A percentile compares a stretch with the other conserved stretches of the same genome.
Conservation (phyloP, 30 jellyfish, hydroid and myxozoan genomes). For the Aurelia sp. region DNA sequence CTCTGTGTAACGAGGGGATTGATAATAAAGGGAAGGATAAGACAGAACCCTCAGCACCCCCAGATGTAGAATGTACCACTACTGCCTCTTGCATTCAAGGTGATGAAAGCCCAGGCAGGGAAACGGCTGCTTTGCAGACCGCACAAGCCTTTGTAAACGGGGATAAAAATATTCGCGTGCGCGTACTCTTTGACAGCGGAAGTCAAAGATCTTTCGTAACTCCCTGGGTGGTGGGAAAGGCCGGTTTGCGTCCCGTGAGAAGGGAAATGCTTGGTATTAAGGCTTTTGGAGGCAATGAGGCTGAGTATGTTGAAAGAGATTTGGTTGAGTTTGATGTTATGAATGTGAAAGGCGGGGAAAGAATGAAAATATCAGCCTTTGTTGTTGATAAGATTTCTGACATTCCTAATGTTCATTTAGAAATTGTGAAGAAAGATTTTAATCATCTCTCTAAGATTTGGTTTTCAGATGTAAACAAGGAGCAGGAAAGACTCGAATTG, state of each 20-base stretch:
- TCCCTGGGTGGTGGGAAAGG: conserved; percentile 1
- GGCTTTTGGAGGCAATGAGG: conserved; percentile 42
- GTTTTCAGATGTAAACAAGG: conserved; percentile 27
- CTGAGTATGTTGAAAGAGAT: background rate
- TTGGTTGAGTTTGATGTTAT: background rate
- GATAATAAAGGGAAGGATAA: background rate
- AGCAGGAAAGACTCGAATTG: background rate
- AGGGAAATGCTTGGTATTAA: conserved; percentile 29
- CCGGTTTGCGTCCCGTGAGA: conserved; percentile 12
- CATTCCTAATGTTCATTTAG: background rate
- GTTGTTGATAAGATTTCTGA: conserved; percentile 7
- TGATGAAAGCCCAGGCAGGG: background rate
- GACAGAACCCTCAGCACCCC: background rate
- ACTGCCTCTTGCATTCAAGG: conserved; percentile 3
- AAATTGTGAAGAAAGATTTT: background rate
- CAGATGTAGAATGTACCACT: too few relatives aligned
- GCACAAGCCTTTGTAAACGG: conserved; percentile 15
- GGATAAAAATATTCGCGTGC: background rate
- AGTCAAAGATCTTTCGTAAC: conserved; percentile 25
- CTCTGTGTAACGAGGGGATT: conserved; percentile 8
- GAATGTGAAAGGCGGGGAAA: background rate
- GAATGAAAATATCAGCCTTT: background rate
- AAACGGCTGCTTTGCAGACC: conserved; percentile 24
- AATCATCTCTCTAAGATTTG: background rate
- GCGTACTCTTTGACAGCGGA: conserved; percentile 22